Evolutionary conservation across 2,113 vertebrate genomes (phyloP).

Genomic region (Anhinga rufa): DNA sequence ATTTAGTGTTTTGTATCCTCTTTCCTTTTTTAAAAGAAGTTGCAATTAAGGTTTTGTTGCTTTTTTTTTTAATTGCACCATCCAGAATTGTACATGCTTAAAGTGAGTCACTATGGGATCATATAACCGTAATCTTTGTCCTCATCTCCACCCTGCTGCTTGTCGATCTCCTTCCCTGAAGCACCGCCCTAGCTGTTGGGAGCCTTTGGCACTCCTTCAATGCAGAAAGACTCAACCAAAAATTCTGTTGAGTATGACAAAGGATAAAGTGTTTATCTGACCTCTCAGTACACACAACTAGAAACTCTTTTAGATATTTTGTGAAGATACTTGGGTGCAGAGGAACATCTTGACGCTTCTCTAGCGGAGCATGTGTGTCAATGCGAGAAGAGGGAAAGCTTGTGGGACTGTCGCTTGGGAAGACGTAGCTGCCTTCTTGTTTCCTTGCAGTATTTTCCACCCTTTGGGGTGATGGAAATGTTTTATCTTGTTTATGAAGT

Average conservation of each 20-base stretch:
- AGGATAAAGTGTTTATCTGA: background rate
- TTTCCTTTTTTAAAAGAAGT: background rate
- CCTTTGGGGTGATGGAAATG: background rate
- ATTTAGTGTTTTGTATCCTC: background rate
- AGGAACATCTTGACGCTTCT: background rate
- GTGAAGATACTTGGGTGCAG: background rate
- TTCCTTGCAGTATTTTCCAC: background rate
- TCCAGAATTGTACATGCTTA: background rate
- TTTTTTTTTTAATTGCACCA: background rate
- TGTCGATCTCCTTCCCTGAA: background rate
- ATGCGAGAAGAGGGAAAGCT: background rate
- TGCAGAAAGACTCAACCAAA: background rate
- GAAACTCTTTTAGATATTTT: background rate
- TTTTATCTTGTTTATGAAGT: too few relatives aligned
- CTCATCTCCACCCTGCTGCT: background rate
- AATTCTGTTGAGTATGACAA: background rate
- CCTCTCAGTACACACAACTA: background rate
- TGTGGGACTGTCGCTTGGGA: accelerated
- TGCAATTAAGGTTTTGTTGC: background rate
- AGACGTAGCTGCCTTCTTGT: accelerated
- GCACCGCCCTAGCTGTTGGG: background rate
- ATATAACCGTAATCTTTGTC: background rate
- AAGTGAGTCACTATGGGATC: background rate
- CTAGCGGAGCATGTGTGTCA: background rate
- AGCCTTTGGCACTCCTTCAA: background rate